Evolutionary conservation across 2,888 invertebrate species (phyloP), one percentile per base, ranked within the genome.

Genomic region (Drosophila seclusa): DNA sequence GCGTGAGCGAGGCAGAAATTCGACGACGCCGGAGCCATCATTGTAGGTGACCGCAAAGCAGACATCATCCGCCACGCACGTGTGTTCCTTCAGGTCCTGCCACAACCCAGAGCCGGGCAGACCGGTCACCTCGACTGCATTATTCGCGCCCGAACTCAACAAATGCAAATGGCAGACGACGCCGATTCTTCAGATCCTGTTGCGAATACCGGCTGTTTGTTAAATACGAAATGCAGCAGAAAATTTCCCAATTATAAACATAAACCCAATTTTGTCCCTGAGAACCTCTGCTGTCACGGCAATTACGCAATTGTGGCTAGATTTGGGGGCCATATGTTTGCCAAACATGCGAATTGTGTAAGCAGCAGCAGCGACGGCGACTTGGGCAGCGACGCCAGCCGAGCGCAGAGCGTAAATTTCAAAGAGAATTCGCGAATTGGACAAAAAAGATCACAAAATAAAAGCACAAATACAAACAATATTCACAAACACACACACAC

Each of bases 11-110:
- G 96, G 95, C 55, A 99, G 94, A 94, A 99, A 99, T 93, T 99
- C 99, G 1, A 99, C 99, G 10, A 99, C 99, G 1, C 99, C 99
- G 2, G 99, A 98, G 73, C 99, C 99, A 93, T 99, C 99, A 93
- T 99, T 99, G 94, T 98, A 99, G 1, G 98, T 98, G 94, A 99
- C 99, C 0, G 99, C 99, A 93, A 98, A 99, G 93, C 99, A 99
- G 7, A 99, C 99, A 94, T 99, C 99, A 13, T 99, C 99, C 0
- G 99, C 99, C 93, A 99, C 99, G 58, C 99, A 95, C 99, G 99
- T 99, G 93, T 99, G 99, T 94, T 99, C 99, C 93, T 99, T 99
- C 62, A 99, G 94, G 93, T 99, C 99, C 94, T 98, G 98, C 98
- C 98, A 98, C 68, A 97, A 97, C 4, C 98, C 98, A 50, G 97